Conservation (phyloP, 1,140 invertebrate genomes). For the Solen grandis region DNA sequence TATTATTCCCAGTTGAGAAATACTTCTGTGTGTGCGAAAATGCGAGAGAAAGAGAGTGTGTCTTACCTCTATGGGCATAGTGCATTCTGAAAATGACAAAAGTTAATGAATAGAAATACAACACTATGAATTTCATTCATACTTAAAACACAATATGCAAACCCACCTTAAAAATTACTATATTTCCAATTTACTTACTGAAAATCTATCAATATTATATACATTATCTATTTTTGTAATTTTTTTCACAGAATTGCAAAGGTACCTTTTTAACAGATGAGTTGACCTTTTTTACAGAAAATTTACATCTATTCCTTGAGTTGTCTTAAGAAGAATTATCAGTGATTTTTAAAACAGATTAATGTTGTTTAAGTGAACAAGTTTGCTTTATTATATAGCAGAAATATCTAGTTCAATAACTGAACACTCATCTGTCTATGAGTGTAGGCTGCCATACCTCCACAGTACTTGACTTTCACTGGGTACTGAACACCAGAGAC, state of each 20-base stretch:
- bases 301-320: no score
- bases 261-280: no score
- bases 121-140: background rate
- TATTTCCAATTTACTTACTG: no score
- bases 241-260: no score
- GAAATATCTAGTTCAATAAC: background rate
- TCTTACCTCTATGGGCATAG: conserved; percentile 93
- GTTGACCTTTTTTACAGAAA: no score
- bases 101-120: background rate
- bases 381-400: background rate
- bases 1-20: no score
- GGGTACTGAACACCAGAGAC: conserved; percentile 66
- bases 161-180: background rate
- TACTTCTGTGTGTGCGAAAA: no score
- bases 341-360: background rate
- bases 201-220: no score
- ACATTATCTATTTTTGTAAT: no score
- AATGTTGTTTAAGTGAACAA: background rate
- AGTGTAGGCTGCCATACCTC: conserved; percentile 68
- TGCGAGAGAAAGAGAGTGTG: no score
- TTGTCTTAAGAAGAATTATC: no score
- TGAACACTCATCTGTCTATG: background rate
- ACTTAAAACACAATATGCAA: background rate
- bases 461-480: conserved; percentile 69
- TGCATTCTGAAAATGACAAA: conserved; percentile 86